Evolutionary conservation across 2,888 invertebrate genomes (phyloP), one percentile per base, ranked within the genome.

Genomic region (Chaetoderma sp.): DNA sequence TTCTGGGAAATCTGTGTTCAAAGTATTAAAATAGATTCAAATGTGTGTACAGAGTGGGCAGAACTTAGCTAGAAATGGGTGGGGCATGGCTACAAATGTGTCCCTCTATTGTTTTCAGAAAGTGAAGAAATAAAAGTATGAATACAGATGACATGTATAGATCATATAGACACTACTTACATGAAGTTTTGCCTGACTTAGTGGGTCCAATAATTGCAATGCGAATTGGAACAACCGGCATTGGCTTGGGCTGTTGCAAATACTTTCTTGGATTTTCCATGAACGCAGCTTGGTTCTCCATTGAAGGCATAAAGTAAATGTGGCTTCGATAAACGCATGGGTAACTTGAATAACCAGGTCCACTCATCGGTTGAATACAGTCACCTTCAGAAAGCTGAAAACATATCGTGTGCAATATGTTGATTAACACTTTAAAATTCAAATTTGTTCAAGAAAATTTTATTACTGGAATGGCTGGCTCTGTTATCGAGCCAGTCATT

Each of bases 141-240:
- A 8, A 54, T 30, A 54, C 25, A 32, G 36, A 23, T 49, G n/a
- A 52, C 21, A 16, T n/a, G n/a, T 5, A n/a, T 8, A 13, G 21
- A n/a, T 33, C 32, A 32, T 28, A 52, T 23, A 18, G 32, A 5
- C 16, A 32, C 25, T 4, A 79, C 83, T 79, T 71, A 86, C 86
- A 74, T 59, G 85, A 75, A 5, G 86, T 86, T 80, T 87, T 87
- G 25, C 87, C 86, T 30, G 83, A 82, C 65, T 87, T 87, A 18
- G 87, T 86, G 50, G 87, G 86, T 6, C 87, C 86, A 59, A 86
- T 69, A 33, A 87, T 80, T n/a, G 84, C 82, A 58, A 86, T 72
- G 30, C 79, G 76, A 45, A 86, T 79, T 18, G 86, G 86, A 4
- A 87, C 85, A 3, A 85, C 82, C 27, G 84, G 83, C 73, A 82